A percentile compares a stretch with the other conserved stretches of the same genome.
Evolutionary conservation across 2,113 vertebrate genomes (phyloP).

Genomic region (Oreochromis niloticus): DNA sequence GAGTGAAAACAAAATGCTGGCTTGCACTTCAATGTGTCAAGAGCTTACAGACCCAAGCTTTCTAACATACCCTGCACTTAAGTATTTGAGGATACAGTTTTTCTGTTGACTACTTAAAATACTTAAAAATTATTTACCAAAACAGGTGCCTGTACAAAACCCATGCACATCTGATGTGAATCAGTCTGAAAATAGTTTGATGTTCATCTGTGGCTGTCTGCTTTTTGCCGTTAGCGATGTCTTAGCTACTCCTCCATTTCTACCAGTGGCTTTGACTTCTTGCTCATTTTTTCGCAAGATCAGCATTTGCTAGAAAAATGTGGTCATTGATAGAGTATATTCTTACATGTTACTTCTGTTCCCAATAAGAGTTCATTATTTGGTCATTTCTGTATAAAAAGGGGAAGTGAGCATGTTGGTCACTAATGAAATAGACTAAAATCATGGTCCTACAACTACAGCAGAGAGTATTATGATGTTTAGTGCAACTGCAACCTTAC

Average conservation of each 20-base stretch:
- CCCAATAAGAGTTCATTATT: neutral
- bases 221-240: neutral
- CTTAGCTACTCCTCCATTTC: neutral
- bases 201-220: neutral
- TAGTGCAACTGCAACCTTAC: neutral
- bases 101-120: neutral
- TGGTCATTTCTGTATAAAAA: neutral
- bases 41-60: neutral
- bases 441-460: neutral
- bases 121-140: neutral
- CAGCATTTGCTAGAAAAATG: neutral
- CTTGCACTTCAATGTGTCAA: slow-evolving; percentile 12
- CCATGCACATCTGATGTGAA: neutral
- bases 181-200: neutral
- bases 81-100: neutral
- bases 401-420: neutral
- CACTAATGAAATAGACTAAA: neutral
- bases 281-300: neutral
- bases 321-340: neutral
- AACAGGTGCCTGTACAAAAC: neutral
- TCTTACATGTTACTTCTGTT: neutral
- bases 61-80: neutral
- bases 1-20: slow-evolving; percentile 35
- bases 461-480: neutral
- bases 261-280: neutral